Conservation (phyloP, 2,797 vertebrate genomes). For the Botia almorhae region DNA sequence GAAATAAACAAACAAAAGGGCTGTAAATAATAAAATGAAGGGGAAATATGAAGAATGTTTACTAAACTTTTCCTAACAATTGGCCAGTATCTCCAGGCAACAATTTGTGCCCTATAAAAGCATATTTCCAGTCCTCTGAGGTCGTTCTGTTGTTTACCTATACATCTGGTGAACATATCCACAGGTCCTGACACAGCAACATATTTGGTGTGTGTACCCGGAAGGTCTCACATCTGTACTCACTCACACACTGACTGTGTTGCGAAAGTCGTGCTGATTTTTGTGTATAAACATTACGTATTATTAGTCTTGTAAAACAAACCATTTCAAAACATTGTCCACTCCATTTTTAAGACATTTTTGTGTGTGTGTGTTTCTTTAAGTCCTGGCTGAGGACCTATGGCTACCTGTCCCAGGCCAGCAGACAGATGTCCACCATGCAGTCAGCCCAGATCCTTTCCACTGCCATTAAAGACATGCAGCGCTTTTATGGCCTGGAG, state of each 20-base stretch:
- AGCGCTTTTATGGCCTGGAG: conserved; percentile 89
- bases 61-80: background rate
- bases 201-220: background rate
- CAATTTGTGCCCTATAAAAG: background rate
- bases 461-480: conserved; percentile 89
- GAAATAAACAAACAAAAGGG: background rate
- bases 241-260: background rate
- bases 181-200: background rate
- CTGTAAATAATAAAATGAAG: background rate
- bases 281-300: no score
- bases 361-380: background rate
- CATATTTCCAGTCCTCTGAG: background rate
- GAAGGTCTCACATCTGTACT: background rate
- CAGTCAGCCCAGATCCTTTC: conserved; percentile 90
- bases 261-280: background rate
- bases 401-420: conserved; percentile 49
- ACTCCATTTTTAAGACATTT: conserved; percentile 28
- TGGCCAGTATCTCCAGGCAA: background rate
- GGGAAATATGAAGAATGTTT: background rate
- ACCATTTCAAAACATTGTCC: background rate
- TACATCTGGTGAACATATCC: conserved; percentile 4
- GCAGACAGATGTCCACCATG: conserved; percentile 85
- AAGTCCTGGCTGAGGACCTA: conserved; percentile 58
- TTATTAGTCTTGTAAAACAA: no score
- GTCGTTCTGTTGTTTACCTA: background rate